Percentiles rank a stretch among this genome's conserved stretches.
Conservation (phyloP, 1,140 invertebrate genomes). For the Venturia canescens region DNA sequence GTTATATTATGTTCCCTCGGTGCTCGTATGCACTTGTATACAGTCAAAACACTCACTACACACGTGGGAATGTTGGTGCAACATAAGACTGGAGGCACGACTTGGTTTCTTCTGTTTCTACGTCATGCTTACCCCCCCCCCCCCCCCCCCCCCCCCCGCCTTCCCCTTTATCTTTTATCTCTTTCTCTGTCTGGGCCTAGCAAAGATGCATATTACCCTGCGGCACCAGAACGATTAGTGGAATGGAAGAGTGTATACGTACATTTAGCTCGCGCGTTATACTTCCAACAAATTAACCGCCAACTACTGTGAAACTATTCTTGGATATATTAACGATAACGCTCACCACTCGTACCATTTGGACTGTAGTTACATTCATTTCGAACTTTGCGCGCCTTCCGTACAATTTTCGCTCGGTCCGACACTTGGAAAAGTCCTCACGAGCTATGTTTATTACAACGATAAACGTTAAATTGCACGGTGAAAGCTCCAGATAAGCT, state of each 20-base stretch:
- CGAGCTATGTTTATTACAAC: not conserved
- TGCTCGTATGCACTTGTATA: conserved; percentile 27
- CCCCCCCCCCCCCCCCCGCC: not conserved
- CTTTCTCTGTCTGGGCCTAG: not conserved
- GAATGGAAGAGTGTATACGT: not conserved
- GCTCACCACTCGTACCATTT: conserved; percentile 20
- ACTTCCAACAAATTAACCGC: conserved; percentile 42
- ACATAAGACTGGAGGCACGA: conserved; percentile 7
- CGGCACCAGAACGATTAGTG: conserved; percentile 13
- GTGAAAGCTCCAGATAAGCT: conserved; percentile 17
- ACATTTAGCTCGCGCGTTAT: conserved; percentile 12
- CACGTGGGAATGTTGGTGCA: conserved; percentile 14
- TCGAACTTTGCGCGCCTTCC: not conserved
- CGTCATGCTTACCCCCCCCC: not conserved
- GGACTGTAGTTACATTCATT: conserved; percentile 9
- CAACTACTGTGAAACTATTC: conserved; percentile 32
- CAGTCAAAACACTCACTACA: not conserved
- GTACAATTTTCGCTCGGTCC: not conserved
- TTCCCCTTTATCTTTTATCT: not conserved
- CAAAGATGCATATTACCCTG: conserved; percentile 19
- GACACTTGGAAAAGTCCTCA: conserved; percentile 10
- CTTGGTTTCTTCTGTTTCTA: conserved; percentile 4
- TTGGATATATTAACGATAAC: conserved; percentile 39
- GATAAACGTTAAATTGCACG: conserved; percentile 3
- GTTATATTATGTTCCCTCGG: conserved; percentile 19